Base-by-base conservation (phyloP, 2,888 invertebrate genomes). In the Noctua fimbriata region DNA sequence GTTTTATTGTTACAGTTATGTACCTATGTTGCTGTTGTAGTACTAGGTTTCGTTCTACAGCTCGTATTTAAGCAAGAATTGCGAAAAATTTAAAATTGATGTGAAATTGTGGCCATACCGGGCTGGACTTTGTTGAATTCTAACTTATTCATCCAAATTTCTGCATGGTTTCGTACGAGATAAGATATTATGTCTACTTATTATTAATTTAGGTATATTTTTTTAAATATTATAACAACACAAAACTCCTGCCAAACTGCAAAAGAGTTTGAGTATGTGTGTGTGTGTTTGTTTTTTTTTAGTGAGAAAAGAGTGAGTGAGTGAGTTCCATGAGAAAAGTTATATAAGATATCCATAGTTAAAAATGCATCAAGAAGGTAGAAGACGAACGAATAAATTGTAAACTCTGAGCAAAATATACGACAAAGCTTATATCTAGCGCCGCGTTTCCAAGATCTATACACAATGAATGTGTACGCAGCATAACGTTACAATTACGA, bases 401-500 rank as follows among this genome's bases (percentile, higher is more conserved):
- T 36, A 55, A 63, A 76, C 66, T 76, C 32, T 52, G 58, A 66
- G 18, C 14, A 74, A 73, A 55, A 71, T 60, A 32, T 65, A 67
- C 16, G 55, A 71, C 69, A 70, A 44, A 67, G 66, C 44, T 71
- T 79, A 41, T n/a, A 58, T 69, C 76, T 75, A 63, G 21, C 21
- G 12, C 41, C 71, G 67, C 66, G 16, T 79, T 63, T 72, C 55
- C 21, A 24, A 69, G 70, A 77, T 82, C 78, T 69, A 70, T 80
- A 78, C 74, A 71, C 69, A 78, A 74, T 63, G 24, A 78, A 74
- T 58, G 28, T 76, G 70, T 80, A 78, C 79, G 73, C 44, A 77
- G 67, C 84, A 41, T 60, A 78, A 72, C 69, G 81, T 74, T 85
- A 87, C 87, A 90, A 85, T 89, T 88, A 90, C 88, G 81, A 83